Evolutionary conservation across 2,113 vertebrate species (phyloP).

Genomic region (Triplophysa siluroides): DNA sequence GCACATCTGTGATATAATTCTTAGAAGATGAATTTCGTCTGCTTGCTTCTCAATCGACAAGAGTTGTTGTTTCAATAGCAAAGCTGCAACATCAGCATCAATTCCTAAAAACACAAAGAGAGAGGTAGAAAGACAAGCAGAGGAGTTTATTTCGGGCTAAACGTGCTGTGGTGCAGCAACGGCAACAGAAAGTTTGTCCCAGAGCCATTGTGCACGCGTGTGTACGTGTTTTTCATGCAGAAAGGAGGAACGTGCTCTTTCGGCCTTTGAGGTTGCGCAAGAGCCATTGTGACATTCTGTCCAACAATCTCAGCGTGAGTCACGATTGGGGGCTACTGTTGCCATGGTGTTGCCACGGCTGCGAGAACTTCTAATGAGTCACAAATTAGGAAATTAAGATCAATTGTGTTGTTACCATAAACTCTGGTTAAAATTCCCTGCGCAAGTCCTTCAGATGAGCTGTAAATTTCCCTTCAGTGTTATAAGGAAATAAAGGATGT

Average conservation of each 20-base stretch:
- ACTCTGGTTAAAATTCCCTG: neutral
- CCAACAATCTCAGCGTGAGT: conserved; percentile 24
- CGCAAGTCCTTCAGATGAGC: too few relatives aligned
- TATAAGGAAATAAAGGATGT: neutral
- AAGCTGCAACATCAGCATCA: neutral
- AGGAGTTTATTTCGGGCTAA: neutral
- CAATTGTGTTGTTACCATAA: neutral
- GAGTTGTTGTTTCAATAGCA: too few relatives aligned
- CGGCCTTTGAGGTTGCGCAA: conserved; percentile 32
- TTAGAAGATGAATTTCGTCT: too few relatives aligned
- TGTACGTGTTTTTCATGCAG: conserved; percentile 14
- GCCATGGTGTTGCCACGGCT: conserved; percentile 24
- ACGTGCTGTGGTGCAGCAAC: conserved; percentile 22
- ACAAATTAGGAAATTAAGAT: neutral
- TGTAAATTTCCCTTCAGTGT: neutral
- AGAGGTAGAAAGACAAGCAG: neutral
- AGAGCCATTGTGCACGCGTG: neutral
- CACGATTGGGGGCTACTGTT: conserved; percentile 26
- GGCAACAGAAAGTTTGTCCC: conserved; percentile 1
- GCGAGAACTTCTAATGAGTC: neutral
- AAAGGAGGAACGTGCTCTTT: conserved; percentile 33
- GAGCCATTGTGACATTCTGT: conserved; percentile 37
- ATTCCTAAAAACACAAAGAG: neutral
- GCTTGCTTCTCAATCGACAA: too few relatives aligned
- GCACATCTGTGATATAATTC: too few relatives aligned